Base-by-base conservation (phyloP, 2,797 vertebrate genomes). In the Sciaenops ocellatus region DNA sequence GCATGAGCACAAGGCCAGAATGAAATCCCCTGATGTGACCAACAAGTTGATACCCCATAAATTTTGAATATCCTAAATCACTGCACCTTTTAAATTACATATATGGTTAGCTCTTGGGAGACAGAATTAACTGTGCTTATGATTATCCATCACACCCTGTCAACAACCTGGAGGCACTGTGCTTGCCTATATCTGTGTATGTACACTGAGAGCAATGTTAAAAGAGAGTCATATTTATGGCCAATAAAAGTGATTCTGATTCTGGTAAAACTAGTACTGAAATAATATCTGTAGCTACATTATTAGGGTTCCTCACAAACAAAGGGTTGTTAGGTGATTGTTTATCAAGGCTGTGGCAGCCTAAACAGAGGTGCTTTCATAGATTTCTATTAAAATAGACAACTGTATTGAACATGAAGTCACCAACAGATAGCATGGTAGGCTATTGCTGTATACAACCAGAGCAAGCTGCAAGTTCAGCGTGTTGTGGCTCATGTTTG, bases 401-500 rank as follows among this genome's bases (percentile, higher is more conserved):
- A 0, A 28, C 26, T 63, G 26, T 12, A 22, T 73, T 60, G 34
- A 63, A 56, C 17, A 52, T 26, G 1, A 63, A 26, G 57, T 64
- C 2, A 26, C 30, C 26, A 44, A 17, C 54, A 60, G 34, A 44
- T 17, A 17, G 30, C 26, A 28, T 38, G 46, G 6, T 48, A 24
- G 34, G 20, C 41, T 28, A 10, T 22, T n/a, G 38, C 18, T 18
- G 3, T 22, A 41, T 30, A 50, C 13, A 26, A 52, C 13, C 28
- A 30, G 56, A 60, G 59, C n/a, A 71, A 41, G 22, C 6, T 34
- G 46, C 5, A 2, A 69, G 22, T 75, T 78, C 41, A 50, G 1
- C 46, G 44, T 48, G 59, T 61, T 68, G 18, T 60, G 9, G 11
- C 54, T 54, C 28, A 52, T 26, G 4, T 52, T 67, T 77, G 10